phyloP scores from a whole-genome alignment of 1,140 invertebrate genomes.

The Anagrus nilaparvatae region DNA sequence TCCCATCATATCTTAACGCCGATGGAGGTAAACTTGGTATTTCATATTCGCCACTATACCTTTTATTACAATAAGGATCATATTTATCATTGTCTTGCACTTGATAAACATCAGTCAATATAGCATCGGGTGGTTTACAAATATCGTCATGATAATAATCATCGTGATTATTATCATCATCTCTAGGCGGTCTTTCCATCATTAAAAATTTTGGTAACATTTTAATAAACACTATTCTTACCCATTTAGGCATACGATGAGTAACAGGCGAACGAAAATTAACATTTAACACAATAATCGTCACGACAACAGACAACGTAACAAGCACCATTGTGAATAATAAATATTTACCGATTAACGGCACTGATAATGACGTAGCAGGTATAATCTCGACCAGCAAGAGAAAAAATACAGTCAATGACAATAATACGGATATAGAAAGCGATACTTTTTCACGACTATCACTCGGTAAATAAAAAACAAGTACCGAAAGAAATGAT shows the following conservation, averaged over 20 bases:
- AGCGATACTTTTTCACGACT: slow-evolving; percentile 96
- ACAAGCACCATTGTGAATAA: slow-evolving; percentile 99
- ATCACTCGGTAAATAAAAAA: slow-evolving; percentile 97
- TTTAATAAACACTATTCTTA: slow-evolving; percentile 78
- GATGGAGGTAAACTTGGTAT: slow-evolving; percentile 46
- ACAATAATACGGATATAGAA: slow-evolving; percentile 96
- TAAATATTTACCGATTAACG: slow-evolving; percentile 94
- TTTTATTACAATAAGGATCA: slow-evolving; percentile 43
- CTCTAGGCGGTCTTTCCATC: slow-evolving; percentile 73
- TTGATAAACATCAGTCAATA: slow-evolving; percentile 34
- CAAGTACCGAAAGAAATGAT: slow-evolving; percentile 93
- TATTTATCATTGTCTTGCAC: slow-evolving; percentile 48
- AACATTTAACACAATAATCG: slow-evolving; percentile 95
- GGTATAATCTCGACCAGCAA: slow-evolving; percentile 97
- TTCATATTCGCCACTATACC: slow-evolving; percentile 62
- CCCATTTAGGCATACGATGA: slow-evolving; percentile 88
- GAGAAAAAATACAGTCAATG: slow-evolving; percentile 97
- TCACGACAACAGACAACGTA: slow-evolving; percentile 94
- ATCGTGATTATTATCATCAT: slow-evolving; percentile 51
- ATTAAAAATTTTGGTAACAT: slow-evolving; percentile 77
- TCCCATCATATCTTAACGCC: slow-evolving; percentile 37
- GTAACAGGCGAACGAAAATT: slow-evolving; percentile 98
- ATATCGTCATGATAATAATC: slow-evolving; percentile 42
- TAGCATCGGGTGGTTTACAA: slow-evolving; percentile 35
- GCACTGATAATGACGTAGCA: slow-evolving; percentile 96